phyloP scores from a whole-genome alignment of 2,113 vertebrate species.

The Zosterops japonicus region DNA sequence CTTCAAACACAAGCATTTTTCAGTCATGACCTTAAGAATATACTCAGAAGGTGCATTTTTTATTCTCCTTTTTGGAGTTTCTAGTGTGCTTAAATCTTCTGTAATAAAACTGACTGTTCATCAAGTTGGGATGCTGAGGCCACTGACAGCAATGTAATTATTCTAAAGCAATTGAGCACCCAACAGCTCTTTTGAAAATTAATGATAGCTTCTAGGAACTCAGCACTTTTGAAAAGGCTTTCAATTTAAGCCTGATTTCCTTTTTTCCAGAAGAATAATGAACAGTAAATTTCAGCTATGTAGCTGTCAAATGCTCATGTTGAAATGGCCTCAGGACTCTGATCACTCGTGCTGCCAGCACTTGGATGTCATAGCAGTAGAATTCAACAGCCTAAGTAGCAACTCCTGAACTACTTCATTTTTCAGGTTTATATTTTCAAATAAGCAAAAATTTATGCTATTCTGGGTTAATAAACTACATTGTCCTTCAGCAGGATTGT shows the following conservation, averaged over 20 bases:
- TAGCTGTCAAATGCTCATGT: background rate
- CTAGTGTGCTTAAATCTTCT: background rate
- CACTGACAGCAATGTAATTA: background rate
- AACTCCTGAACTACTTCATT: background rate
- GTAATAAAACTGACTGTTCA: background rate
- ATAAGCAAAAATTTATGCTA: background rate
- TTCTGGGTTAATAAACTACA: background rate
- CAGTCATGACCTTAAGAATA: background rate
- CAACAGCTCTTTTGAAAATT: background rate
- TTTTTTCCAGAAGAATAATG: background rate
- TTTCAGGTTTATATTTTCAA: background rate
- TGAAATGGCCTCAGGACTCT: background rate
- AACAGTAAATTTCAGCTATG: background rate
- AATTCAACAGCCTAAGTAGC: background rate
- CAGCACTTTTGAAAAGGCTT: background rate
- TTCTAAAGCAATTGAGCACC: background rate
- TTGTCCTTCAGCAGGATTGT: background rate
- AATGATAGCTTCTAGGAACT: background rate
- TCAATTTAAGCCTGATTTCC: background rate
- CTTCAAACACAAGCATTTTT: background rate
- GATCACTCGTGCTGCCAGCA: background rate
- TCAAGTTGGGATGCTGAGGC: background rate
- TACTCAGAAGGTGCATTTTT: background rate
- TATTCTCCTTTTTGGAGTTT: background rate
- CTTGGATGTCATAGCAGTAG: background rate